Percentiles rank a stretch among this genome's conserved stretches.
phyloP scores from a whole-genome alignment of 2,888 invertebrate species.

The Heterodera filipjevi region DNA sequence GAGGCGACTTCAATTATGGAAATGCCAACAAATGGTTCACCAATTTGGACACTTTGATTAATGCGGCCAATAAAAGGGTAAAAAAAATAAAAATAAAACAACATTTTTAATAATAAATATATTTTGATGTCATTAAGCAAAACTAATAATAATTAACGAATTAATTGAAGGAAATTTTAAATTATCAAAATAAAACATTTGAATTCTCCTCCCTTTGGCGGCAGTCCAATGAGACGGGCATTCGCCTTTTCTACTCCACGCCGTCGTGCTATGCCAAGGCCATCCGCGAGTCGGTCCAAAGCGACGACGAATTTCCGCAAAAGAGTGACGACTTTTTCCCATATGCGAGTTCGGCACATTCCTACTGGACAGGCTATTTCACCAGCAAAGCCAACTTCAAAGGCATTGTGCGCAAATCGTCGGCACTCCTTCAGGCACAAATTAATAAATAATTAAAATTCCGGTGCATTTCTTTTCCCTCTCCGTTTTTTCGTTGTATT shows the following conservation, averaged over 20 bases:
- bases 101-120: too few relatives aligned
- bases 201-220: slow-evolving; percentile 15
- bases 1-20: slow-evolving; percentile 86
- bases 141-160: too few relatives aligned
- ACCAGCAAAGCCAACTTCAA: slow-evolving; percentile 69
- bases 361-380: slow-evolving; percentile 86
- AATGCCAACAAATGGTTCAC: slow-evolving; percentile 80
- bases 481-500: too few relatives aligned
- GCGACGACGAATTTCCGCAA: slow-evolving; percentile 70
- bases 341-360: slow-evolving; percentile 79
- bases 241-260: slow-evolving; percentile 75
- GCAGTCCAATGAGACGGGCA: slow-evolving; percentile 57
- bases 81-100: slow-evolving; percentile 31
- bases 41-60: slow-evolving; percentile 84
- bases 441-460: not conserved
- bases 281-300: slow-evolving; percentile 52
- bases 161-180: too few relatives aligned
- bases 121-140: too few relatives aligned
- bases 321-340: slow-evolving; percentile 90
- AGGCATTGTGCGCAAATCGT: slow-evolving; percentile 66
- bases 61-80: slow-evolving; percentile 72
- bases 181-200: too few relatives aligned
- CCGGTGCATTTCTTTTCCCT: too few relatives aligned
- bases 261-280: slow-evolving; percentile 70
- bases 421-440: slow-evolving; percentile 67